Evolutionary conservation across 2,797 vertebrate species (phyloP), one percentile per base, ranked within the genome.

Genomic region (Botia almorhae): DNA sequence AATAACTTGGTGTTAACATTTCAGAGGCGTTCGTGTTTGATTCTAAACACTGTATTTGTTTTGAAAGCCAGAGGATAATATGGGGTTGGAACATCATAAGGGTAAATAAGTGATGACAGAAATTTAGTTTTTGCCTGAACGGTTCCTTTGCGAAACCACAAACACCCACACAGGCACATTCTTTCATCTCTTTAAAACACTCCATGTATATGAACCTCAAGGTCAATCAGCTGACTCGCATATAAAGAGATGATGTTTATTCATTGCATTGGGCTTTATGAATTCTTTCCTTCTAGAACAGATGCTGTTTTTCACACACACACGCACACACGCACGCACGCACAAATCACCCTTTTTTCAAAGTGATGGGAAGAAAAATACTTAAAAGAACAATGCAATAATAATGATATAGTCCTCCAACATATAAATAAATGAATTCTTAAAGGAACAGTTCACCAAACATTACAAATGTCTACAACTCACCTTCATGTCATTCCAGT

Each of bases 211-310:
- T 46, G 19, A 55, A 80, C 36, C 29, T 39, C 73, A 60, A 70
- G 69, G 61, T 78, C 80, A 51, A 79, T 36, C 29, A 69, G 84
- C 81, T 76, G 86, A 82, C 84, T 84, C 87, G 81, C 87, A 78
- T 89, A 88, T 84, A 85, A 89, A 89, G 90, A 80, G 77, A 51
- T 63, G 86, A 91, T 56, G 79, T 87, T 81, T 88, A 86, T 91
- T 90, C 84, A 53, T 53, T 16, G 51, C 4, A 6, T 53, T 17
- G 14, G 51, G 4, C 51, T 53, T 53, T 53, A 53, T 53, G 51
- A 53, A 17, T 16, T 53, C 17, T 6, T 4, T 43, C 39, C 39
- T 43, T 8, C 7, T 43, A 43, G 39, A 8, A 43, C 39, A 43
- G 39, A 43, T 43, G 39, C 39, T 1, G 39, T 43, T 43, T 43